Percentiles rank a stretch among this genome's conserved stretches.
These are phyloP conservation scores for Dicrurus megarhynchus DNA, from an alignment of 2,113 vertebrate genomes.

Conservation along the genomic window DNA sequence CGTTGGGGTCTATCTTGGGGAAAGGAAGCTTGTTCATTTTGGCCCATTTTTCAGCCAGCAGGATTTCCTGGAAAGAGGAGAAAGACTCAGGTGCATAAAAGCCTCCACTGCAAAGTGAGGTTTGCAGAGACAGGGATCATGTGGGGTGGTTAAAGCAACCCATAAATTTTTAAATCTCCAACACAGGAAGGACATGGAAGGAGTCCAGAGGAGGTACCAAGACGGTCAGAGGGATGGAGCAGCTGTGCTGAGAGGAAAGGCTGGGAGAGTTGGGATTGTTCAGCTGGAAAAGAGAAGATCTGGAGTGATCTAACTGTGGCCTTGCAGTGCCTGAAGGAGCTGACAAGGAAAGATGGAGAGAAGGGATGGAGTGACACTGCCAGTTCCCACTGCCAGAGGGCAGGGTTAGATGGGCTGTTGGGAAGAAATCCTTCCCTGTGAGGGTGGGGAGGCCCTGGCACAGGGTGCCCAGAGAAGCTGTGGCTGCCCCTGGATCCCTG, in stretches of 20 bases:
- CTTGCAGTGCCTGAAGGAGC: not conserved
- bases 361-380: not conserved
- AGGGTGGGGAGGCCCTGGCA: not conserved
- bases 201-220: not conserved
- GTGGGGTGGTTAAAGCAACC: not conserved
- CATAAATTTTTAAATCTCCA: not conserved
- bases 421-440: accelerated
- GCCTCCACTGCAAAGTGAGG: not conserved
- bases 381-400: not conserved
- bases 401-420: no score
- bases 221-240: not conserved
- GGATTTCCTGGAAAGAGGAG: slow-evolving; percentile 81
- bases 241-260: not conserved
- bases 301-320: not conserved
- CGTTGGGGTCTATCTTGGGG: slow-evolving; percentile 95
- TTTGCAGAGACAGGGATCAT: not conserved
- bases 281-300: not conserved
- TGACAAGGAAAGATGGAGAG: not conserved
- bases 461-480: not conserved
- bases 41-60: slow-evolving; percentile 97
- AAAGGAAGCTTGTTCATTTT: slow-evolving; percentile 98
- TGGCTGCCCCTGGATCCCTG: not conserved
- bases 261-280: not conserved
- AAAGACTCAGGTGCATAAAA: not conserved
- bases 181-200: not conserved